Evolutionary conservation across 2,797 vertebrate genomes (phyloP).

Genomic region (Pelodytes ibericus): DNA sequence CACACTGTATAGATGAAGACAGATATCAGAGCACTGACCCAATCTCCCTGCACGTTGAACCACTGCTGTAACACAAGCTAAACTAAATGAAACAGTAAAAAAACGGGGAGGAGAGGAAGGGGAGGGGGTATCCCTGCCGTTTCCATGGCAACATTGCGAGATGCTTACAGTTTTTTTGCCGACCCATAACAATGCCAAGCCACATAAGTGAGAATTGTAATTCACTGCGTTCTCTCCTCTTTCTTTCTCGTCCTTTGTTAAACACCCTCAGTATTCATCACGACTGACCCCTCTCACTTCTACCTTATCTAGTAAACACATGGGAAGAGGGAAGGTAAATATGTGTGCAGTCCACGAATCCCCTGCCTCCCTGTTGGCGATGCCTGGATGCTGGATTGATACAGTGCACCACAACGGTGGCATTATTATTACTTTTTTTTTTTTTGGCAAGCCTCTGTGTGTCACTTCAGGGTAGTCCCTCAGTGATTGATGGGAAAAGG

Average conservation of each 20-base stretch:
- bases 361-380: neutral
- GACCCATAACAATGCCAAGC: slow-evolving; percentile 33
- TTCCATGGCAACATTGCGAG: slow-evolving; percentile 38
- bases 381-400: neutral
- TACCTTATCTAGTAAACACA: neutral
- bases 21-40: neutral
- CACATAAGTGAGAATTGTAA: slow-evolving; percentile 39
- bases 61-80: slow-evolving; percentile 5
- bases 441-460: neutral
- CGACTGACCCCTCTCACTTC: neutral
- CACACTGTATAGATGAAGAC: neutral
- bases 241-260: slow-evolving; percentile 23
- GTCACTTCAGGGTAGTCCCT: neutral
- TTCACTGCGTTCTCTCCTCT: slow-evolving; percentile 30
- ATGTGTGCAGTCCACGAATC: neutral
- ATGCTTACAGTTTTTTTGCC: slow-evolving; percentile 39
- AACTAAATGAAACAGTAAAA: slow-evolving; percentile 21
- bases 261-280: slow-evolving; percentile 2
- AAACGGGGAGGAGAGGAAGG: slow-evolving; percentile 11
- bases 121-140: neutral
- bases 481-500: neutral
- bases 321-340: neutral
- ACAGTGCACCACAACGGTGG: neutral
- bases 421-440: too few relatives aligned
- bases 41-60: slow-evolving; percentile 3